Percentiles rank a stretch among this genome's conserved stretches.
These are phyloP conservation scores for Acanthaster planci DNA, from an alignment of 35 echinoderm and acorn worm species.

Conservation along the genomic window DNA sequence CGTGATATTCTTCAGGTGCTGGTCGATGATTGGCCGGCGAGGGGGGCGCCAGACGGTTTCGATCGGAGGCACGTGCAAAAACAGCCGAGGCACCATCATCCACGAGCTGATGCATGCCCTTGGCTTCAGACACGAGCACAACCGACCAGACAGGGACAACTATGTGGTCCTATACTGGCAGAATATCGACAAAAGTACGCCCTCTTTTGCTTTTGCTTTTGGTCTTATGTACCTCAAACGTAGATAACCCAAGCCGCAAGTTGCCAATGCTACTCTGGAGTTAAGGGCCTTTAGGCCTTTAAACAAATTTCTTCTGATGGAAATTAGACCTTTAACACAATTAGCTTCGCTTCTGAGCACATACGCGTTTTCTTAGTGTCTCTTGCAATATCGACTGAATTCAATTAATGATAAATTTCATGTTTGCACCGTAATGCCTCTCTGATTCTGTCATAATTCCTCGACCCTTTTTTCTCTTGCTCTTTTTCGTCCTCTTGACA, in stretches of 20 bases:
- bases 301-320: no score
- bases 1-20: conserved; percentile 61
- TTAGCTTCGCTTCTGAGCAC: no score
- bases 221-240: not conserved
- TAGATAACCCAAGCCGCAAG: not conserved
- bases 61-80: conserved; percentile 73
- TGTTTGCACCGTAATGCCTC: no score
- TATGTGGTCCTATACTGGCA: conserved; percentile 78
- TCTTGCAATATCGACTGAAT: no score
- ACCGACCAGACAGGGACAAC: conserved; percentile 79
- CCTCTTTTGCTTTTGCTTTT: no score
- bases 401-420: no score
- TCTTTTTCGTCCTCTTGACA: conserved; percentile 7
- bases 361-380: no score
- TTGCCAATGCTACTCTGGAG: no score
- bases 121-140: conserved; percentile 91
- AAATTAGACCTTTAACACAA: no score
- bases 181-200: conserved; percentile 79
- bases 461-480: no score
- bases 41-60: conserved; percentile 75
- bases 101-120: conserved; percentile 94
- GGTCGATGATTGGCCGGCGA: conserved; percentile 79
- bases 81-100: conserved; percentile 80
- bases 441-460: no score
- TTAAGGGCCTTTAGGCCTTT: no score